Percentiles rank a stretch among this genome's conserved stretches.
Evolutionary conservation across 2,888 invertebrate genomes (phyloP).

Genomic region (Stenchaetothrips biformis): DNA sequence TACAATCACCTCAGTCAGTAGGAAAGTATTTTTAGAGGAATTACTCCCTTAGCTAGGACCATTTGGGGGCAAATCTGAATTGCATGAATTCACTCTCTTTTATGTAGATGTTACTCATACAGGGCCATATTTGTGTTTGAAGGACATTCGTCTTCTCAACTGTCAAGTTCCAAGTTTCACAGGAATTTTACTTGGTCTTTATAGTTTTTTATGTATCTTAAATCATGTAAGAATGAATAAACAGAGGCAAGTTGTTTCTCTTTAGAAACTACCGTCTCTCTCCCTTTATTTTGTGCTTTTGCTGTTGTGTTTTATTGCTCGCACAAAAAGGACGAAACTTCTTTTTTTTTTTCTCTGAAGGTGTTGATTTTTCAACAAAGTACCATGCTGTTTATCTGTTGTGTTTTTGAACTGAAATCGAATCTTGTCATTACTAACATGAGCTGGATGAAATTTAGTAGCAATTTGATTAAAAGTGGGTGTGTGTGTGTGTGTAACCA

Average conservation of each 20-base stretch:
- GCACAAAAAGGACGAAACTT: not conserved
- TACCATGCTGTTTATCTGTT: not conserved
- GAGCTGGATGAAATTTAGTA: not conserved
- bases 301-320: not conserved
- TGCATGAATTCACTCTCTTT: not conserved
- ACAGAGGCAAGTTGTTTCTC: not conserved
- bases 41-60: not conserved
- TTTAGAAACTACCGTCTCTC: too few species aligned
- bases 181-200: not conserved
- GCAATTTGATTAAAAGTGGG: not conserved
- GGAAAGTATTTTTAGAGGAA: not conserved
- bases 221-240: not conserved
- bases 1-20: not conserved
- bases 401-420: too few species aligned
- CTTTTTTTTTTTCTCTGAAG: too few species aligned
- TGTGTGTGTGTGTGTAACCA: not conserved
- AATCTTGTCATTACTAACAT: not conserved
- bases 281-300: not conserved
- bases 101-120: slow-evolving; percentile 24
- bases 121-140: slow-evolving; percentile 15
- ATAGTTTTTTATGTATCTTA: not conserved
- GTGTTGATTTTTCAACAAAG: not conserved
- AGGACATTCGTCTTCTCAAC: slow-evolving; percentile 7
- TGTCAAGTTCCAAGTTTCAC: not conserved
- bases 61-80: not conserved